Evolutionary conservation across 2,113 vertebrate genomes (phyloP), one percentile per base, ranked within the genome.

Genomic region (Rana temporaria): DNA sequence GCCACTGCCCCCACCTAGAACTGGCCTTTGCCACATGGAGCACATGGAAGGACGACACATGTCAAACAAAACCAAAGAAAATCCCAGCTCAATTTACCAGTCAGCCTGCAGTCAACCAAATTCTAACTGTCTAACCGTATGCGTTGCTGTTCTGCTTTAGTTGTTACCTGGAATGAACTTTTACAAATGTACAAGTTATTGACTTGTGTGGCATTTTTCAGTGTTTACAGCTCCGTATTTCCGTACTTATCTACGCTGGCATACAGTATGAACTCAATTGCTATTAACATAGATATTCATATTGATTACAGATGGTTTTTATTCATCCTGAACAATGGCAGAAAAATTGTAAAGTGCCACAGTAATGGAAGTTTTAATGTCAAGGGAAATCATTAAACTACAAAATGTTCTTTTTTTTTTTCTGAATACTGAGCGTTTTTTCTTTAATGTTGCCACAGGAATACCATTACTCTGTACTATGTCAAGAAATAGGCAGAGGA

Each of bases 311-410:
- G 22, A 48, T 48, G 34, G 26, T 20, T 48, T 69, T 69, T 67
- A 67, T 42, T 69, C 38, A 42, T 20, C 48, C 34, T 14, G 38
- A 48, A 20, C 12, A 48, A 42, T 32, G 19, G 17, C 65, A 15
- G 65, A 22, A 17, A 69, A 69, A 42, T 11, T 6, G 48, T 78
- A 42, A 57, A 42, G 73, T 42, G 30, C 34, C 18, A 20, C 8
- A 19, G 66, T 69, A 70, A 69, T 59, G 78, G 78, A 68, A 48
- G 34, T 19, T 60, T 70, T 71, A 60, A 68, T 79, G 66, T 56
- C 15, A 32, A 69, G 17, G 78, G 78, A 70, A 82, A 19, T 66
- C 59, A 82, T 66, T 56, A 56, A 75, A 53, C 48, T 17, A 24
- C 62, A 66, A 59, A 82, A 67, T 59, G 8, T 38, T 24, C 38